phyloP scores from a whole-genome alignment of 2,113 vertebrate species.

The Sebastes schlegelii region DNA sequence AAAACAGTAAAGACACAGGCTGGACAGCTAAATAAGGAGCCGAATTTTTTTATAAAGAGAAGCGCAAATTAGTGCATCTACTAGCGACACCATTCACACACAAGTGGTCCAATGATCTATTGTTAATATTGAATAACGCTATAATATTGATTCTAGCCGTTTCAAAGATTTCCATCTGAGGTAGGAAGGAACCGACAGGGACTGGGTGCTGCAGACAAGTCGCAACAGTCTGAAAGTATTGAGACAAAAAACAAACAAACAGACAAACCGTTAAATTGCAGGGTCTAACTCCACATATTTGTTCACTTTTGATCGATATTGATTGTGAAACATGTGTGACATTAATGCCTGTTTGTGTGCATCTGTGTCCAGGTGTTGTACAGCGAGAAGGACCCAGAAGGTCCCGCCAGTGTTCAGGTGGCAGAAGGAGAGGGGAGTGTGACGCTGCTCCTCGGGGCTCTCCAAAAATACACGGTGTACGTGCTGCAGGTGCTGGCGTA shows the following conservation, averaged over 20 bases:
- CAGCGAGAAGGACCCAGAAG: constrained; percentile 83
- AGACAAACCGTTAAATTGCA: neutral
- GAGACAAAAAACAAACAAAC: too few species aligned
- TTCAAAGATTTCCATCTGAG: neutral
- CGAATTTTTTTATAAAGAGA: too few species aligned
- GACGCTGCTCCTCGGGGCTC: constrained; percentile 84
- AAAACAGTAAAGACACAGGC: neutral
- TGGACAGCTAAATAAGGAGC: neutral
- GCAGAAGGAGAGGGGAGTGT: constrained; percentile 88
- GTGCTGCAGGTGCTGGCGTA: constrained; percentile 91
- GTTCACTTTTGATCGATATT: neutral
- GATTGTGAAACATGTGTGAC: neutral
- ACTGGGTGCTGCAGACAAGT: neutral
- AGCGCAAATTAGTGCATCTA: too few species aligned
- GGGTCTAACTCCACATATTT: neutral
- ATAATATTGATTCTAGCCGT: neutral
- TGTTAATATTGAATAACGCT: neutral
- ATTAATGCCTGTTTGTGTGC: constrained; percentile 1
- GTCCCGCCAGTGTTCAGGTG: constrained; percentile 81
- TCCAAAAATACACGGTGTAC: constrained; percentile 89
- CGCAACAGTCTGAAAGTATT: neutral
- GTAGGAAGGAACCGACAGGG: neutral
- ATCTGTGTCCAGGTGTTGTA: constrained; percentile 86
- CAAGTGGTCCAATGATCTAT: neutral
- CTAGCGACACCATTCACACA: neutral